Base-by-base conservation (phyloP, 2,888 invertebrate genomes). In the Athrips mouffetella region DNA sequence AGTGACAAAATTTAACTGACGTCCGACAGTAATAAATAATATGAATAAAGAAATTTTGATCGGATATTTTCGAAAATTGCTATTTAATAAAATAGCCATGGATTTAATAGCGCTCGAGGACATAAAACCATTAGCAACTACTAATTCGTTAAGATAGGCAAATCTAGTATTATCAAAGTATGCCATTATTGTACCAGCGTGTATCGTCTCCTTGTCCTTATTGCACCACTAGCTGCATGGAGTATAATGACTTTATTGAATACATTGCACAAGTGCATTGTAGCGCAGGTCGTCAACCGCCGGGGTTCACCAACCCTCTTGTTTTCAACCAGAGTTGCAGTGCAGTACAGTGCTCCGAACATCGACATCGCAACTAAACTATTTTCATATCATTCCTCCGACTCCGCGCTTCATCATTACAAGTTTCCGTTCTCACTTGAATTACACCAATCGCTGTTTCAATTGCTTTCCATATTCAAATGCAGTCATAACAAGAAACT, bases 331-430 rank as follows among this genome's bases (percentile, higher is more conserved):
- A 37, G 37, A n/a, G n/a, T n/a, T 49, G 56, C 51, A 55, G 51
- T 52, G 33, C 40, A 40, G 25, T 42, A 16, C 40, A 11, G 21
- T 53, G 49, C 49, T 48, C 42, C 39, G 51, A 56, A 41, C 58
- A 53, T 53, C 56, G 59, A 62, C 55, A 44, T 44, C 49, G 61
- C 53, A 62, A 63, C 70, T 63, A 74, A 75, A 75, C 69, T 70
- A 72, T 73, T 70, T 68, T 63, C 67, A 67, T 70, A 67, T 63
- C 50, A 69, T 65, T 70, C 70, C 63, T 53, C 55, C 25, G 49
- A 59, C 64, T 52, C 55, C 29, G 50, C 57, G 53, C 62, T 67
- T 62, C 63, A 65, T 68, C 61, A 66, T 62, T 64, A 46, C 59
- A 63, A 67, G 56, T 70, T 65, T 58, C 62, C 59, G 51, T 41